These are phyloP conservation scores for Nymphalis urticae DNA, from an alignment of 2,888 invertebrate species.

Conservation along the genomic window DNA sequence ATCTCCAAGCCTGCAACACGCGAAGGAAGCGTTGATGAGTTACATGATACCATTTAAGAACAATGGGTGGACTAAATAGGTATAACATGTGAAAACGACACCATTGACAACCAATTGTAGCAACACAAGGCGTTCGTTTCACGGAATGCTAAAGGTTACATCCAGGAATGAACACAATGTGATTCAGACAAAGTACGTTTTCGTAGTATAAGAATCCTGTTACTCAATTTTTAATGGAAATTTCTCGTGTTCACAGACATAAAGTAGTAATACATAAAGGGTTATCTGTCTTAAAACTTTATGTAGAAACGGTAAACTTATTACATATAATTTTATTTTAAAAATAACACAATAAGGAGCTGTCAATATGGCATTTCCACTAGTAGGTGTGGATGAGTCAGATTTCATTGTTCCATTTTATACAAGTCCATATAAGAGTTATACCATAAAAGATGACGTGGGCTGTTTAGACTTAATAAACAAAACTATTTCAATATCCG, in stretches of 20 bases:
- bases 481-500: conserved; percentile 28
- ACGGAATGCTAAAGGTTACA: conserved; percentile 46
- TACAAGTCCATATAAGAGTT: conserved; percentile 9
- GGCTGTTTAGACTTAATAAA: conserved; percentile 25
- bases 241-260: no score
- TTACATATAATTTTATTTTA: background rate
- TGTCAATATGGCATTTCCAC: conserved; percentile 5
- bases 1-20: conserved; percentile 29
- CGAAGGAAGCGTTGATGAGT: conserved; percentile 48
- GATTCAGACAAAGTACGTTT: conserved; percentile 27
- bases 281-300: no score
- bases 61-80: conserved; percentile 63
- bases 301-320: background rate
- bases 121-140: conserved; percentile 48
- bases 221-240: background rate
- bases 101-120: conserved; percentile 50
- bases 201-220: conserved; percentile 7
- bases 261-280: no score
- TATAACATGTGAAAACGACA: conserved; percentile 58
- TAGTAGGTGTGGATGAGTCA: conserved; percentile 24
- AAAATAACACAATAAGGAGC: background rate
- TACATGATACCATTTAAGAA: conserved; percentile 55
- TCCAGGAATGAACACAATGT: conserved; percentile 40
- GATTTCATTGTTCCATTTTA: conserved; percentile 16
- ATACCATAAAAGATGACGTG: conserved; percentile 19